Percentiles rank a stretch among this genome's conserved stretches.
These are phyloP conservation scores for Dolichopus griseipennis DNA, from an alignment of 2,888 invertebrate species.

Conservation along the genomic window DNA sequence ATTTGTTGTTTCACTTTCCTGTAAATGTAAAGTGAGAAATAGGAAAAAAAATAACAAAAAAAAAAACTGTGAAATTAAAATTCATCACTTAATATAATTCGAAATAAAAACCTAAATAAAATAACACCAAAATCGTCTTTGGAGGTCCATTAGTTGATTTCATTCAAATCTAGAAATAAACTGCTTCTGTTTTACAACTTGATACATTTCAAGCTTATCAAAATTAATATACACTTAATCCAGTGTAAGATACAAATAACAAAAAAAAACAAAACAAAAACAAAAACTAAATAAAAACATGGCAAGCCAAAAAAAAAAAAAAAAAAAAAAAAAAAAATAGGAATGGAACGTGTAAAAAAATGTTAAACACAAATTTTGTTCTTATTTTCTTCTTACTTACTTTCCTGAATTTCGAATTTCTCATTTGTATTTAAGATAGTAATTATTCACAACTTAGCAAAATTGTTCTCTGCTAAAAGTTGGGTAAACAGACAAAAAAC, in stretches of 20 bases:
- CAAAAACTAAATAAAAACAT: background rate
- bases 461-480: background rate
- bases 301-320: background rate
- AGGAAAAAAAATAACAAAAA: too few relatives aligned
- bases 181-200: constrained; percentile 1
- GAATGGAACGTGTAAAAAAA: background rate
- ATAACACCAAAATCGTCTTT: background rate
- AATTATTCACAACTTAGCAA: background rate
- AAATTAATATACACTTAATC: background rate
- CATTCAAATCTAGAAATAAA: background rate
- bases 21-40: too few relatives aligned
- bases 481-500: too few relatives aligned
- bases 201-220: background rate
- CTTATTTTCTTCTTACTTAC: background rate
- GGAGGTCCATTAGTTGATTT: background rate
- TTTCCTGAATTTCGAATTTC: too few relatives aligned
- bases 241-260: background rate
- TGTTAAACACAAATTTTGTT: background rate
- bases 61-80: background rate
- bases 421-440: background rate
- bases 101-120: background rate
- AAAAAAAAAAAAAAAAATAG: background rate
- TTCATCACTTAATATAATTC: background rate
- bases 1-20: too few relatives aligned
- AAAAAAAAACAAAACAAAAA: too few relatives aligned